Conservation (phyloP, 2,797 vertebrate genomes). For the Rhyacichthys aspro region DNA sequence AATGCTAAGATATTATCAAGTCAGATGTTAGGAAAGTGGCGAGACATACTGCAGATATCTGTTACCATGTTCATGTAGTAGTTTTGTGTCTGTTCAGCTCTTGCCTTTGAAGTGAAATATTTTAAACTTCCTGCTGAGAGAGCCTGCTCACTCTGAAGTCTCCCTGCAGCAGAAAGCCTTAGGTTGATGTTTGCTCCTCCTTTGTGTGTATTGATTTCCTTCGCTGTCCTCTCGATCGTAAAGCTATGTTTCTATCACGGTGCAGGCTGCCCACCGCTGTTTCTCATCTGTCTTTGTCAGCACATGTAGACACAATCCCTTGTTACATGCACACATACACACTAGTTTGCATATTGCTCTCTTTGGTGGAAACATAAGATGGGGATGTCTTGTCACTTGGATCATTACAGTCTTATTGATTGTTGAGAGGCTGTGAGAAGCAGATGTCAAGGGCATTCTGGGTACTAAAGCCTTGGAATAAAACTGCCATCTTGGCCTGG, state of each 20-base stretch:
- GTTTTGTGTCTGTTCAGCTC: slow-evolving; percentile 23
- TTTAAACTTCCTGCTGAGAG: slow-evolving; percentile 6
- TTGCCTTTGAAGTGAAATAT: slow-evolving; percentile 17
- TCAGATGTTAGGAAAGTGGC: no score
- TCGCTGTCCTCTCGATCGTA: slow-evolving; percentile 7
- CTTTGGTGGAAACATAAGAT: slow-evolving; percentile 29
- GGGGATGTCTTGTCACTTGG: slow-evolving; percentile 21
- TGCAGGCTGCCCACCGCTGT: slow-evolving; percentile 18
- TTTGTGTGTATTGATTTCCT: slow-evolving; percentile 50
- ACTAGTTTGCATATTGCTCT: slow-evolving; percentile 9
- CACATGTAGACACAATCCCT: slow-evolving; percentile 6
- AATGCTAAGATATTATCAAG: no score
- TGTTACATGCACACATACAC: slow-evolving; percentile 6
- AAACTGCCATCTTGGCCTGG: not conserved
- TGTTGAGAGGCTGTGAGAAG: not conserved
- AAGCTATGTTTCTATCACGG: slow-evolving; percentile 23
- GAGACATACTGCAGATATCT: slow-evolving; percentile 19
- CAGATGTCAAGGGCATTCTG: slow-evolving; percentile 17
- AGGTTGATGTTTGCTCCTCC: slow-evolving; percentile 19
- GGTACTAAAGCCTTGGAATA: not conserved
- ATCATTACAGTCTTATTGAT: slow-evolving; percentile 46
- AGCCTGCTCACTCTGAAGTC: no score
- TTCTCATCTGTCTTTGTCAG: slow-evolving; percentile 47
- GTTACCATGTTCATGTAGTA: slow-evolving; percentile 20
- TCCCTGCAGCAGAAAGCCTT: slow-evolving; percentile 5